Evolutionary conservation across 23 tunicate species (phyloP).

Genomic region (Styela plicata): DNA sequence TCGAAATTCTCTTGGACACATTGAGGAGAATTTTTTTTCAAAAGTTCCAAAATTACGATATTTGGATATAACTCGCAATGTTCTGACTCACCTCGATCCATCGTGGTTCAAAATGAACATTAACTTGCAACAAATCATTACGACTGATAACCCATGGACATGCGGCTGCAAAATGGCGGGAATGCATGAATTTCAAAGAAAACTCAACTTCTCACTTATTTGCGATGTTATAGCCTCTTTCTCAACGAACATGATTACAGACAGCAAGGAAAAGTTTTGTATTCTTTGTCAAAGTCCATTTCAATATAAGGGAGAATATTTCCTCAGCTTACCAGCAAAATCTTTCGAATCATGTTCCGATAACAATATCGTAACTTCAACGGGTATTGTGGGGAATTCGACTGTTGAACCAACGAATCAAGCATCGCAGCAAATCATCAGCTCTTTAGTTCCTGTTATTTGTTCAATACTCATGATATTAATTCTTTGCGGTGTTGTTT

Average conservation of each 20-base stretch:
- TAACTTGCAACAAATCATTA: neutral
- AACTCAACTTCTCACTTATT: too few species aligned
- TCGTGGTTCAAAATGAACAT: neutral
- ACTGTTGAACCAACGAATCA: neutral
- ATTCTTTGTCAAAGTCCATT: neutral
- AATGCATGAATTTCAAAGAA: neutral
- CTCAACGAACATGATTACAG: neutral
- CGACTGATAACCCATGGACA: neutral
- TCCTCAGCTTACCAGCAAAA: neutral
- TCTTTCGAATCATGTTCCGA: neutral
- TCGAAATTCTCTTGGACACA: neutral
- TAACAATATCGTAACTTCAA: neutral
- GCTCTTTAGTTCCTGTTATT: neutral
- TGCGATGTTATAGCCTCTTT: neutral
- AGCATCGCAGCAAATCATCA: neutral
- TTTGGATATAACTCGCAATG: neutral
- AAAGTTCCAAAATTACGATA: neutral
- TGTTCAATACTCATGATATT: neutral
- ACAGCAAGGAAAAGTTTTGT: neutral
- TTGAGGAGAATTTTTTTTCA: neutral
- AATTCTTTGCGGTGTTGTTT: neutral
- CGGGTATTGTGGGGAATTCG: neutral
- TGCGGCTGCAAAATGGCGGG: neutral
- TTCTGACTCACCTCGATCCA: neutral
- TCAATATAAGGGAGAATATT: neutral